Conservation (phyloP, 2,797 vertebrate genomes). For the Merluccius polli region DNA sequence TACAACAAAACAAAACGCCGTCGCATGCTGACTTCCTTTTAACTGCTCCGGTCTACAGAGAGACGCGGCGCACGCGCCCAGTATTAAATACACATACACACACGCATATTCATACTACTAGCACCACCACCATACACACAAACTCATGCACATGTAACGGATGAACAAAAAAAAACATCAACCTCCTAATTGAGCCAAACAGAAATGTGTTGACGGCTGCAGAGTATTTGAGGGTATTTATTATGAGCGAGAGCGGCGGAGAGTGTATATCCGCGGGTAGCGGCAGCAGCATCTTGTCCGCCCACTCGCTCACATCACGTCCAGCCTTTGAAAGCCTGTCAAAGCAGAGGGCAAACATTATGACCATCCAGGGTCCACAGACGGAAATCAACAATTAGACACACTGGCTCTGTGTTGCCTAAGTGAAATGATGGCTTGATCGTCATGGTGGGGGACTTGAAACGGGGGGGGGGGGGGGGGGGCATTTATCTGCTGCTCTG, state of each 20-base stretch:
- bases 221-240: neutral
- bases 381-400: slow-evolving; percentile 50
- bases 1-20: slow-evolving; percentile 17
- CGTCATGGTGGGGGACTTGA: neutral
- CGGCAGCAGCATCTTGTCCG: slow-evolving; percentile 41
- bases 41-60: neutral
- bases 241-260: neutral
- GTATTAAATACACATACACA: too few species aligned
- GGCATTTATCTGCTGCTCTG: slow-evolving; percentile 4
- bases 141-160: neutral
- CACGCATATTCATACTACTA: neutral
- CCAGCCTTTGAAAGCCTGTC: slow-evolving; percentile 44
- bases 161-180: neutral
- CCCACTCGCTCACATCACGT: slow-evolving; percentile 40
- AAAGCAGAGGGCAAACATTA: slow-evolving; percentile 47
- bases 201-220: neutral
- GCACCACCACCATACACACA: neutral
- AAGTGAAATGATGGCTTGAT: slow-evolving; percentile 25
- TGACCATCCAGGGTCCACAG: slow-evolving; percentile 36
- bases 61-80: neutral
- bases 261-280: neutral
- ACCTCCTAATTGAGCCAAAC: neutral
- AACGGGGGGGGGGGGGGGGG: neutral
- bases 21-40: neutral
- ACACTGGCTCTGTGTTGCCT: slow-evolving; percentile 17